A percentile compares a stretch with the other conserved stretches of the same genome.
Conservation (phyloP, 2,888 invertebrate species). For the Fragum whitleyi region DNA sequence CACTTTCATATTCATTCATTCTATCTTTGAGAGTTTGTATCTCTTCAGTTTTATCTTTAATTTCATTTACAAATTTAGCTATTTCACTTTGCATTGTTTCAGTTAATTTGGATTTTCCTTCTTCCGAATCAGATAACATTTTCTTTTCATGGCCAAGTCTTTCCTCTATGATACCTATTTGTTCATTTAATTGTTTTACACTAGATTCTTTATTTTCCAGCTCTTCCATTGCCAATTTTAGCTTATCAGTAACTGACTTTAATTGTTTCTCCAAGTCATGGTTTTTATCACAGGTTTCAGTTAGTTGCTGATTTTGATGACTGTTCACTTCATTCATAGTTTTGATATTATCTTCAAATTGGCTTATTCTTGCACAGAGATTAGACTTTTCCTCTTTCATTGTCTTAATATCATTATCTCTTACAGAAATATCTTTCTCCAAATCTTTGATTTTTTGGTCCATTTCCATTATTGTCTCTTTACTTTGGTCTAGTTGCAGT, state of each 20-base stretch:
- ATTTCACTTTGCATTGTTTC: conserved; percentile 23
- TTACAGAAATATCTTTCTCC: conserved; percentile 27
- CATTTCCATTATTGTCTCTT: conserved; percentile 73
- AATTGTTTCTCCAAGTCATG: conserved; percentile 40
- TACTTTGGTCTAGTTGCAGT: conserved; percentile 74
- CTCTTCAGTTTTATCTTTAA: conserved; percentile 34
- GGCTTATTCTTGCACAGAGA: neutral
- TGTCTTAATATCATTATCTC: conserved; percentile 19
- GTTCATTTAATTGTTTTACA: conserved; percentile 36
- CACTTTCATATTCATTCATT: conserved; percentile 8
- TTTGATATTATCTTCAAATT: conserved; percentile 12
- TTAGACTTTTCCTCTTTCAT: neutral
- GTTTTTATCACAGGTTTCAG: conserved; percentile 45
- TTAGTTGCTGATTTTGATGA: conserved; percentile 15
- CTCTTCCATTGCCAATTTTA: conserved; percentile 43
- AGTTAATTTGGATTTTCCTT: conserved; percentile 7
- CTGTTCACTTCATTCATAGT: conserved; percentile 16
- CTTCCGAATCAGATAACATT: conserved; percentile 2
- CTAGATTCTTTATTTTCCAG: conserved; percentile 49
- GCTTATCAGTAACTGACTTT: conserved; percentile 35
- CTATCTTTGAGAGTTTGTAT: conserved; percentile 31
- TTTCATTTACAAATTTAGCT: conserved; percentile 20
- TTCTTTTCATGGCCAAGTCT: conserved; percentile 16
- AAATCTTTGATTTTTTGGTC: conserved; percentile 62
- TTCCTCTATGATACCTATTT: conserved; percentile 27